Evolutionary conservation across 2,797 vertebrate species (phyloP).

Genomic region (Mormyrops boulengeri): DNA sequence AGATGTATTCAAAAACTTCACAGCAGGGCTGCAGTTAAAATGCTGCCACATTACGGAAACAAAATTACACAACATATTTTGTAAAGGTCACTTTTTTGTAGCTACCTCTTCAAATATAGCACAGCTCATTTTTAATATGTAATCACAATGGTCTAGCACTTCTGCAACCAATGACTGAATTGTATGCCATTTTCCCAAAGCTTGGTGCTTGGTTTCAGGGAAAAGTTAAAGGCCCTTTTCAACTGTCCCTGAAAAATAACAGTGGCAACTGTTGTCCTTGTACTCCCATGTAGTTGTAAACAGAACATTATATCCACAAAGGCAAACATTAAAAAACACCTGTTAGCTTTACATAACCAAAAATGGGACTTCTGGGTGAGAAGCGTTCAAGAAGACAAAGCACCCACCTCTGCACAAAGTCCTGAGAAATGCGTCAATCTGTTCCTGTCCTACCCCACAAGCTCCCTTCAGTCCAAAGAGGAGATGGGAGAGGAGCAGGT

Average conservation of each 20-base stretch:
- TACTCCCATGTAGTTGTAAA: background rate
- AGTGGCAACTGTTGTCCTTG: background rate
- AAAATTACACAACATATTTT: background rate
- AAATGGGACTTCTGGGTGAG: background rate
- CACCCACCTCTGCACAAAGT: constrained; percentile 93
- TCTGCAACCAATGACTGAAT: background rate
- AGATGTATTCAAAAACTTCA: background rate
- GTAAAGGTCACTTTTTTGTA: background rate
- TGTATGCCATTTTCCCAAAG: background rate
- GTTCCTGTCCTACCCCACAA: constrained; percentile 95
- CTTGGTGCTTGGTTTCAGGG: background rate
- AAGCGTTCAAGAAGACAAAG: background rate
- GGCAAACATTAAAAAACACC: background rate
- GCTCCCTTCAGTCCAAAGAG: constrained; percentile 98
- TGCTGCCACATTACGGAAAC: background rate
- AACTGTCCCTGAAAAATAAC: background rate
- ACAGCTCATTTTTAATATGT: background rate
- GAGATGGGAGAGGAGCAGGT: constrained; percentile 98
- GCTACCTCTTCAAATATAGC: background rate
- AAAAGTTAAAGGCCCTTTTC: background rate
- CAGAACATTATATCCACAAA: background rate
- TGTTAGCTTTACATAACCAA: background rate
- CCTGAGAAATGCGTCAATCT: constrained; percentile 97
- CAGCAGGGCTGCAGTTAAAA: background rate
- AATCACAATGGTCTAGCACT: background rate